A percentile compares a stretch with the other conserved stretches of the same genome.
These are phyloP conservation scores for Empis stercorea DNA, from an alignment of 2,888 invertebrate species.

Conservation along the genomic window DNA sequence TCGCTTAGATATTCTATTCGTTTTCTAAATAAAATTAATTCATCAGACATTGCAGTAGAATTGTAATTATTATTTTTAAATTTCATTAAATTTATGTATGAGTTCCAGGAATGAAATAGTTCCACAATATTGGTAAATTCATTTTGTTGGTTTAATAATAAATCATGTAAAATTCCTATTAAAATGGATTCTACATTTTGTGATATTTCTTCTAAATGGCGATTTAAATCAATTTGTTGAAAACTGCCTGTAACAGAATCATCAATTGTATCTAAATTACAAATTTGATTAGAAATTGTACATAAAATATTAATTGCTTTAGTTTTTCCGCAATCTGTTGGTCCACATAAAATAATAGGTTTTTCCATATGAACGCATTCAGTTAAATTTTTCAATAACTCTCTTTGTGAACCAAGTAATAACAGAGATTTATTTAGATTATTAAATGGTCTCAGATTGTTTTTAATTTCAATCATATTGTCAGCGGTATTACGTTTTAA, in stretches of 20 bases:
- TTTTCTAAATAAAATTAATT: constrained; percentile 24
- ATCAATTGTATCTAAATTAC: constrained; percentile 33
- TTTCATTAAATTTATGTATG: background rate
- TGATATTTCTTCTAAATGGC: constrained; percentile 56
- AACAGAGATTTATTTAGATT: constrained; percentile 34
- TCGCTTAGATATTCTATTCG: constrained; percentile 21
- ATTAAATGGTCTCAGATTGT: constrained; percentile 20
- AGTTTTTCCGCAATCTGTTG: constrained; percentile 34
- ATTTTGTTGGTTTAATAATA: constrained; percentile 12
- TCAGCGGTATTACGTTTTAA: constrained; percentile 33
- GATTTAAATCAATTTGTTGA: constrained; percentile 57
- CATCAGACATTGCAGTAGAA: constrained; percentile 21
- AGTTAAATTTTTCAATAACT: constrained; percentile 61
- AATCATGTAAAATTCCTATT: constrained; percentile 19
- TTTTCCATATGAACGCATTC: constrained; percentile 86
- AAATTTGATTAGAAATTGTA: constrained; percentile 27
- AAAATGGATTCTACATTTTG: constrained; percentile 23
- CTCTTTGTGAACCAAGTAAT: constrained; percentile 45
- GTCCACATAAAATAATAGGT: constrained; percentile 56
- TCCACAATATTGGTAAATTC: constrained; percentile 5
- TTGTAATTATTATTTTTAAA: constrained; percentile 17
- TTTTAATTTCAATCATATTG: constrained; percentile 15
- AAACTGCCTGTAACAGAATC: constrained; percentile 66
- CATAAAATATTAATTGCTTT: constrained; percentile 32
- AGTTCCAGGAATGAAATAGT: background rate